Percentiles rank a stretch among this genome's conserved stretches.
These are phyloP conservation scores for Castor canadensis DNA, from an alignment of 2,113 vertebrate genomes.

Conservation along the genomic window DNA sequence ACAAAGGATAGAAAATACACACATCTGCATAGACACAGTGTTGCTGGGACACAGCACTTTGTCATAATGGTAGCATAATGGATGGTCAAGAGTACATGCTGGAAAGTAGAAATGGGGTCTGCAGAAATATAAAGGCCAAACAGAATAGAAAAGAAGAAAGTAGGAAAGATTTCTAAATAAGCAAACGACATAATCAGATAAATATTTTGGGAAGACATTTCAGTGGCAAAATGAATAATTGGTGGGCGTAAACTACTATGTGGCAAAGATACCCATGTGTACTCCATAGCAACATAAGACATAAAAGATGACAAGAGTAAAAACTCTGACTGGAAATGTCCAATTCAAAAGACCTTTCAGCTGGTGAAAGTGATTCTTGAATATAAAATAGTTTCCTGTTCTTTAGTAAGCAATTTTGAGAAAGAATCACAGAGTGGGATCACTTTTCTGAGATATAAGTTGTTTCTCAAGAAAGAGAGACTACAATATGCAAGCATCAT, in stretches of 20 bases:
- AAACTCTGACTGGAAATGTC: background rate
- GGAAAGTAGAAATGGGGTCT: background rate
- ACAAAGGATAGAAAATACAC: background rate
- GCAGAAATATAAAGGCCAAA: background rate
- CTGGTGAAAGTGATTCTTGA: conserved; percentile 35
- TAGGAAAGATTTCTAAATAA: background rate
- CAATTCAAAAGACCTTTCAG: conserved; percentile 29
- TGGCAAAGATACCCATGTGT: background rate
- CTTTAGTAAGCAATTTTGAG: conserved; percentile 28
- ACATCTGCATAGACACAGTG: background rate
- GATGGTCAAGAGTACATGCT: background rate
- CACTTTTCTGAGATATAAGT: conserved; percentile 16
- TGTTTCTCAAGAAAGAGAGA: conserved; percentile 8
- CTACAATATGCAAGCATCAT: background rate
- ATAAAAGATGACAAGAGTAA: background rate
- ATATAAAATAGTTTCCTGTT: conserved; percentile 40
- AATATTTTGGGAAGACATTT: background rate
- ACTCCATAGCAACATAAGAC: background rate
- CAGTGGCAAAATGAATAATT: background rate
- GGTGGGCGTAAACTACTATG: too few relatives aligned
- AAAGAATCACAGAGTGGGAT: conserved; percentile 9
- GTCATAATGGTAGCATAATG: background rate
- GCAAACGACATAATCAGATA: background rate
- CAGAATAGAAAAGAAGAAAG: background rate
- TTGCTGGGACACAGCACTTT: background rate